Base-by-base conservation (phyloP, 2,797 vertebrate genomes). In the Phrynocephalus forsythii region DNA sequence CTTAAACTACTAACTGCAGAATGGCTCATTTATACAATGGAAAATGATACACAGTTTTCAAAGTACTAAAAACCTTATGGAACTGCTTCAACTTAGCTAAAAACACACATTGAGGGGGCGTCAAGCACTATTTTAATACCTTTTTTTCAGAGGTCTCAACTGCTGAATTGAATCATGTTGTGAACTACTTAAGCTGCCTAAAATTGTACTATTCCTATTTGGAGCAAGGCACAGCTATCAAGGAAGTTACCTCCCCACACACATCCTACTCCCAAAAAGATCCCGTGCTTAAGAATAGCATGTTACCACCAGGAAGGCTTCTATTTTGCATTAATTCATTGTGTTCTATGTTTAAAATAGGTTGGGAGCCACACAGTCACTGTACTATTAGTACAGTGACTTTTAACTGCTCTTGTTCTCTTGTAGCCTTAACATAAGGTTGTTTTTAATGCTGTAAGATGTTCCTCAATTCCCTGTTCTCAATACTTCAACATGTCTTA, bases 211-310 rank as follows among this genome's bases (percentile, higher is more conserved):
- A 60, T 30, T 88, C 90, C 85, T 92, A 92, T 90, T 84, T 92
- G 90, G 82, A 92, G 44, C 90, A 89, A 92, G 56, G 63, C 18
- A 1, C 83, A 88, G 90, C 60, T 85, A 71, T 72, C 83, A 44
- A 26, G 89, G 52, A 86, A 92, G 92, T 50, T 90, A 68, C 80
- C 88, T 91, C 93, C 92, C 88, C 88, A 87, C 76, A 90, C 69
- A 66, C 6, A 20, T 90, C 89, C 83, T 87, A 90, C 88, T 75
- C 84, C 90, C 71, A 85, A 33, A 26, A 24, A 75, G 79, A 91
- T 26, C 71, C 10, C 80, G 85, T 92, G 93, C 83, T 84, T 63
- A 63, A 85, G 84, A 82, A 89, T 48, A 44, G 0, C 24, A 50
- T 13, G 52, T 91, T 83, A 22, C 0, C 30, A 81, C 50, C 6